Base-by-base conservation (phyloP, 2,888 invertebrate genomes). In the Nomada fucata region DNA sequence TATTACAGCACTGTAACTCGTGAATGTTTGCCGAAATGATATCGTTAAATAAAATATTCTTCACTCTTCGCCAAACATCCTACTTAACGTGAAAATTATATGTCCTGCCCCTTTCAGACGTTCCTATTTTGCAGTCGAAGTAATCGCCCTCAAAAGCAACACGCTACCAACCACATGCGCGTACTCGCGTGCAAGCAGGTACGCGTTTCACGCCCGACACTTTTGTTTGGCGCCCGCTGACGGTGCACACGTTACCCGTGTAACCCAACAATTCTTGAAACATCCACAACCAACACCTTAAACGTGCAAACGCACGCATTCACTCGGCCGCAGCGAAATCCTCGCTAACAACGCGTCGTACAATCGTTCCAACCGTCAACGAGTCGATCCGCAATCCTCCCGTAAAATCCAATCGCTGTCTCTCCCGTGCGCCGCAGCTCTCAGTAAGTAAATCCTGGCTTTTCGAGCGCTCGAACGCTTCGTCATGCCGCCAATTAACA, bases 401-500 rank as follows among this genome's bases (percentile, higher is more conserved):
- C 20, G 20, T 29, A 15, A 50, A 60, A 60, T 60, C 50, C 29
- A 68, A 68, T 60, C 70, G 60, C 36, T 60, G 59, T 70, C 59
- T 29, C 26, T n/a, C 47, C 53, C 47, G 47, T 47, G 26, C 2
- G 59, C 70, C n/a, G 9, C 15, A 11, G 47, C 47, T 2, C 20
- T 26, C 26, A 29, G 70, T 29, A 59, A 70, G 47, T 59, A 60
- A 70, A 70, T 70, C 70, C 70, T 18, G 36, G 50, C 60, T 52
- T 55, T 20, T 20, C 44, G 57, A 70, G 29, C 44, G 42, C 23
- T 7, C 63, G 63, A 47, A 70, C 59, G 70, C 70, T 47, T 60
- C 70, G 70, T 60, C 70, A 70, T 70, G 36, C 60, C 60, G 18
- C 60, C 70, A 70, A 70, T 70, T 70, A 70, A 70, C 70, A 20